These are phyloP conservation scores for Urosaurus nigricauda DNA, from an alignment of 2,797 vertebrate species.

Conservation along the genomic window DNA sequence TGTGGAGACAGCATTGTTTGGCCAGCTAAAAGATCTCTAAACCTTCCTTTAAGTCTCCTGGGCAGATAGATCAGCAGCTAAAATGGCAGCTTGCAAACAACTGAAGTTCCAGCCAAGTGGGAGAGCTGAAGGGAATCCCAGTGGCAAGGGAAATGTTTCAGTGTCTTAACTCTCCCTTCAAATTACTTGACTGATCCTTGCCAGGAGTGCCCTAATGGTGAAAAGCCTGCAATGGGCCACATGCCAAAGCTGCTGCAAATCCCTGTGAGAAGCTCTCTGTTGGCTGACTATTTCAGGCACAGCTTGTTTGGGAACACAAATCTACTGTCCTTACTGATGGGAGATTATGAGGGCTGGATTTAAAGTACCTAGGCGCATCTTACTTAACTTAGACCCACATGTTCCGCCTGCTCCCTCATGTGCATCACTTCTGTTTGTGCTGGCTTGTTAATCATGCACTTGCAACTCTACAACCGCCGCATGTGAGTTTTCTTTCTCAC, in stretches of 20 bases:
- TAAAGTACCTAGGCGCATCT: slow-evolving; percentile 70
- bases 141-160: slow-evolving; percentile 47
- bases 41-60: background rate
- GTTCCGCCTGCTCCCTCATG: slow-evolving; percentile 61
- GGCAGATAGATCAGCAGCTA: slow-evolving; percentile 13
- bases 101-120: slow-evolving; percentile 36
- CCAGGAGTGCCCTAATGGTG: slow-evolving; percentile 67
- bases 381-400: slow-evolving; percentile 65
- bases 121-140: background rate
- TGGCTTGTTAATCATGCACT: background rate
- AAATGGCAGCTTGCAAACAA: fast-evolving
- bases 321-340: slow-evolving; percentile 72
- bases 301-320: slow-evolving; percentile 70
- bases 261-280: slow-evolving; percentile 63
- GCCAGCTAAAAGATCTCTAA: background rate
- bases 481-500: background rate
- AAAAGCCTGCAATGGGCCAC: slow-evolving; percentile 68
- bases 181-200: slow-evolving; percentile 51
- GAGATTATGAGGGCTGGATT: slow-evolving; percentile 69
- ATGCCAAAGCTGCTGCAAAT: slow-evolving; percentile 75
- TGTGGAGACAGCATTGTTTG: background rate
- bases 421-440: slow-evolving; percentile 39
- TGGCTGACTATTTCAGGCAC: slow-evolving; percentile 72
- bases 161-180: slow-evolving; percentile 69
- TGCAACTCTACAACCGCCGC: background rate